Evolutionary conservation across 2,113 vertebrate species (phyloP).

Genomic region (Anhinga anhinga): DNA sequence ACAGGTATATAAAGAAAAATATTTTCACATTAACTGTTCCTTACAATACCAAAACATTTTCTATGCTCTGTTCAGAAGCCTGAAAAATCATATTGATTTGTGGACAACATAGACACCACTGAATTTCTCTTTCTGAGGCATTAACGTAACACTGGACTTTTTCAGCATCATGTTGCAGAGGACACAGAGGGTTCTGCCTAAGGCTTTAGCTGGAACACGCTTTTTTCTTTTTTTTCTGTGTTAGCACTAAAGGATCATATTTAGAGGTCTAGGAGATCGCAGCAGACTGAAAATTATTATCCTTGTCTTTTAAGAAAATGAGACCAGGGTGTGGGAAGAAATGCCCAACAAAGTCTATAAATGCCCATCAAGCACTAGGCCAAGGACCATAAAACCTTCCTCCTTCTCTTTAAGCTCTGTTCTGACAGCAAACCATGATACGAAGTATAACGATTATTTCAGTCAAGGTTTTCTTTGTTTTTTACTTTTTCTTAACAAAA

Average conservation of each 20-base stretch:
- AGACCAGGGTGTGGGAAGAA: background rate
- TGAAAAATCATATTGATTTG: conserved; percentile 1
- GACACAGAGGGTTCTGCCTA: background rate
- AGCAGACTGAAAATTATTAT: background rate
- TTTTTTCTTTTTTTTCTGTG: background rate
- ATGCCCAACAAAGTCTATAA: background rate
- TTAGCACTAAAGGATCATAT: background rate
- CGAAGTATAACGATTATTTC: background rate
- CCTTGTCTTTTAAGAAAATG: background rate
- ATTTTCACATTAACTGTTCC: background rate
- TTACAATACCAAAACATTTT: background rate
- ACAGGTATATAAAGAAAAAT: background rate
- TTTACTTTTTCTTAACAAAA: background rate
- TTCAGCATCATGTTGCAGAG: background rate
- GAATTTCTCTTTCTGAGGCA: background rate
- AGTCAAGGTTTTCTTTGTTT: background rate
- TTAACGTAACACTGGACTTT: background rate
- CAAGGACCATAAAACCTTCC: background rate
- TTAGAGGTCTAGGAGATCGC: background rate
- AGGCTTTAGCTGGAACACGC: background rate
- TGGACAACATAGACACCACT: background rate
- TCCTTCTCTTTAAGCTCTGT: background rate
- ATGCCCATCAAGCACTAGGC: background rate
- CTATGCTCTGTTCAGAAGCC: background rate
- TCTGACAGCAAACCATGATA: background rate